Conservation (phyloP, 2,113 vertebrate species). For the Laterallus jamaicensis region DNA sequence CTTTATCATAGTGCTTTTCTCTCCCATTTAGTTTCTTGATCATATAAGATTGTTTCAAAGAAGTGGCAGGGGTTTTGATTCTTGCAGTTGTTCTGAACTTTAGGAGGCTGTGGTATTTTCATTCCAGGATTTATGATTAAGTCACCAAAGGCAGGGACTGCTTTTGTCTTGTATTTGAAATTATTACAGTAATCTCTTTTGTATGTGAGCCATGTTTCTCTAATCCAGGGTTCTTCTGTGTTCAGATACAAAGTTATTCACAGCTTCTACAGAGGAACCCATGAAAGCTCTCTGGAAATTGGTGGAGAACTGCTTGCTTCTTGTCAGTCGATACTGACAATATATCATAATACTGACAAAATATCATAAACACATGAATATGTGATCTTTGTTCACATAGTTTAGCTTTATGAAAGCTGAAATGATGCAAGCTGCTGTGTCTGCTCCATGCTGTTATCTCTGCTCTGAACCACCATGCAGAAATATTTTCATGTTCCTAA, state of each 20-base stretch:
- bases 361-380: neutral
- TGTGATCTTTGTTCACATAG: neutral
- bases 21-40: neutral
- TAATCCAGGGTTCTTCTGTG: neutral
- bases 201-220: neutral
- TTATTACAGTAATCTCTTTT: neutral
- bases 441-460: neutral
- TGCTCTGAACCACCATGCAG: neutral
- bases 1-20: neutral
- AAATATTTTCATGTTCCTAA: neutral
- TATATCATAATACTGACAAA: no score
- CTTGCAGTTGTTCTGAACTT: neutral
- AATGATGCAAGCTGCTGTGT: neutral
- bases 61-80: neutral
- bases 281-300: neutral
- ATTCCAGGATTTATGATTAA: neutral
- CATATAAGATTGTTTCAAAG: neutral
- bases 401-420: neutral
- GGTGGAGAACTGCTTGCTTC: neutral
- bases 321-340: neutral
- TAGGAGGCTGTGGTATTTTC: neutral
- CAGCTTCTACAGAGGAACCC: neutral
- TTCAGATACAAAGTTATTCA: neutral
- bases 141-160: neutral
- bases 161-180: neutral